Evolutionary conservation across 2,797 vertebrate species (phyloP).

Genomic region (Phoebastria nigripes): DNA sequence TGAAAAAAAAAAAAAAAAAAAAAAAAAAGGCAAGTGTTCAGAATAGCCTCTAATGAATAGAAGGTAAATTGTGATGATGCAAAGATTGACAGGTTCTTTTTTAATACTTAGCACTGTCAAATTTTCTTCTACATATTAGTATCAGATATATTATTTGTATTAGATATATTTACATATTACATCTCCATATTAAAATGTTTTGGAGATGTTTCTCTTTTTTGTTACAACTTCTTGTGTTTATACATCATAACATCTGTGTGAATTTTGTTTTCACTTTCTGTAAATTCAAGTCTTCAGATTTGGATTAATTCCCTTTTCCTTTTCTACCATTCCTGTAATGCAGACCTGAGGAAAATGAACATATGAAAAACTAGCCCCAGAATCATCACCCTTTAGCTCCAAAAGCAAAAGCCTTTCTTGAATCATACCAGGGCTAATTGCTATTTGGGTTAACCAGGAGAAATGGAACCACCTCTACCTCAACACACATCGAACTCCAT

Average conservation of each 20-base stretch:
- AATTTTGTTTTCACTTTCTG: not conserved
- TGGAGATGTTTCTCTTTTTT: not conserved
- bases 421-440: not conserved
- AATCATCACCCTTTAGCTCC: not conserved
- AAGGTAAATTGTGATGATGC: not conserved
- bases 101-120: not conserved
- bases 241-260: not conserved
- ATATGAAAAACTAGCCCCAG: not conserved
- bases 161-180: not conserved
- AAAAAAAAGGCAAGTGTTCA: fast-evolving
- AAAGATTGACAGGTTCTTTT: not conserved
- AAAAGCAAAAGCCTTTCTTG: not conserved
- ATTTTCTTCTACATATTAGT: not conserved
- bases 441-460: not conserved
- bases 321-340: not conserved
- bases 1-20: no score
- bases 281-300: not conserved
- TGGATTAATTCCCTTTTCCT: not conserved
- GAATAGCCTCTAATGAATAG: not conserved
- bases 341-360: not conserved
- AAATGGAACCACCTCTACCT: not conserved
- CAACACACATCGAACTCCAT: not conserved
- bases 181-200: not conserved
- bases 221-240: not conserved
- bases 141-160: not conserved